Evolutionary conservation across 2,113 vertebrate species (phyloP), one percentile per base, ranked within the genome.

Genomic region (Tenebrosternarchus preto): DNA sequence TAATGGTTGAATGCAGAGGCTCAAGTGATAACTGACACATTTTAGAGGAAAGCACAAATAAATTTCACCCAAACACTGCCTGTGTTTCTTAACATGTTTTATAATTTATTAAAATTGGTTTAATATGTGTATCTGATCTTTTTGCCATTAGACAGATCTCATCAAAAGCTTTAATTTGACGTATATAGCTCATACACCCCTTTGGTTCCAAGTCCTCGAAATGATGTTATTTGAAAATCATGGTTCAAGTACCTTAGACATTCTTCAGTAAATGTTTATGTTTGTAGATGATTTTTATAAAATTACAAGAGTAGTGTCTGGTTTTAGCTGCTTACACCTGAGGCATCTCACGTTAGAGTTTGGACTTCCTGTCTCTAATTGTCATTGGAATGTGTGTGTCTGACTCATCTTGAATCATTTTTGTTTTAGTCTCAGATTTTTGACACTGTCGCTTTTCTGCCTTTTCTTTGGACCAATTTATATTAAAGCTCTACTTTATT

Each of bases 401-500:
- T 78, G 81, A 20, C 71, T 83, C 50, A 59, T 39, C 15, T 43
- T 57, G 66, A 76, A 72, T 77, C 27, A 74, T 77, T 73, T 81
- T 36, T 60, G 53, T 81, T 78, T 72, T 57, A 66, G 69, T 77
- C 53, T 72, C 53, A 33, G 16, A 76, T 82, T 82, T 80, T 85
- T 64, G 50, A 27, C 74, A 61, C 36, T 36, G 79, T n/a, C 27
- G n/a, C 56, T 77, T 79, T 79, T 64, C 73, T 60, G 57, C 53
- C 73, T 81, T 76, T 86, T 85, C 66, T 81, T 59, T 61, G 68
- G 81, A 85, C 86, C 82, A 83, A 39, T 33, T 50, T 50, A 15
- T 4, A 50, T 15, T 50, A 15, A 50, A 15, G 43, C 2, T 50
- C 15, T 12, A 50, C 8, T 50, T 50, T 50, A 50, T 50, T 50